Evolutionary conservation across 2,797 vertebrate genomes (phyloP).

Genomic region (Amniataba percoides): DNA sequence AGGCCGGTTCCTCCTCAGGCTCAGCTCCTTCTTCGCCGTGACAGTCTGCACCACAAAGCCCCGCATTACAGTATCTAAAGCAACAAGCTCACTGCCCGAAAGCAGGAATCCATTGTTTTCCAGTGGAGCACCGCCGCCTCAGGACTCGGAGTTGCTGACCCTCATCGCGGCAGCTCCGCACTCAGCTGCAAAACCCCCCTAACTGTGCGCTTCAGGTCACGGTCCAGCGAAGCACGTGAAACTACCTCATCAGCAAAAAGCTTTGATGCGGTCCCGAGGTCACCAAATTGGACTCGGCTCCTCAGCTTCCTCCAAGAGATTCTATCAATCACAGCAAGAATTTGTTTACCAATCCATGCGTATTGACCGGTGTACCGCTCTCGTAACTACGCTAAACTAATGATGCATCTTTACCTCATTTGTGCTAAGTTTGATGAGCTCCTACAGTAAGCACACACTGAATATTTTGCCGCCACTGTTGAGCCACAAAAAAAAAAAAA

Average conservation of each 20-base stretch:
- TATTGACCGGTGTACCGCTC: neutral
- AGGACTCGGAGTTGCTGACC: conserved; percentile 43
- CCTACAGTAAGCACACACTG: neutral
- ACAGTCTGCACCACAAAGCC: neutral
- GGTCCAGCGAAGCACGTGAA: conserved; percentile 56
- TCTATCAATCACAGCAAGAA: conserved; percentile 32
- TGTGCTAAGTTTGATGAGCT: neutral
- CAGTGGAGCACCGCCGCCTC: conserved; percentile 8
- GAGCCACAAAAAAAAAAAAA: neutral
- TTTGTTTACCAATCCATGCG: conserved; percentile 23
- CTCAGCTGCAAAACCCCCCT: conserved; percentile 18
- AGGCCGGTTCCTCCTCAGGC: conserved; percentile 1
- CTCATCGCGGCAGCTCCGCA: conserved; percentile 27
- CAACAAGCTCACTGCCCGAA: neutral
- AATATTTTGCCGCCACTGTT: neutral
- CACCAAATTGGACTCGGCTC: conserved; percentile 39
- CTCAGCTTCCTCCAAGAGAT: conserved; percentile 13
- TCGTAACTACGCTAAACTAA: neutral
- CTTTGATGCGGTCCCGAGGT: conserved; percentile 40
- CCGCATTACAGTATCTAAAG: neutral
- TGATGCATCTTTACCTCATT: neutral
- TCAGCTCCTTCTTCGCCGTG: conserved; percentile 5
- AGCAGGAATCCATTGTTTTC: conserved; percentile 39
- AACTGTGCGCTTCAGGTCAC: conserved; percentile 30
- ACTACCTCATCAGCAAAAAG: conserved; percentile 60